Base-by-base conservation (phyloP, 2,888 invertebrate species). In the Laothoe populi region DNA sequence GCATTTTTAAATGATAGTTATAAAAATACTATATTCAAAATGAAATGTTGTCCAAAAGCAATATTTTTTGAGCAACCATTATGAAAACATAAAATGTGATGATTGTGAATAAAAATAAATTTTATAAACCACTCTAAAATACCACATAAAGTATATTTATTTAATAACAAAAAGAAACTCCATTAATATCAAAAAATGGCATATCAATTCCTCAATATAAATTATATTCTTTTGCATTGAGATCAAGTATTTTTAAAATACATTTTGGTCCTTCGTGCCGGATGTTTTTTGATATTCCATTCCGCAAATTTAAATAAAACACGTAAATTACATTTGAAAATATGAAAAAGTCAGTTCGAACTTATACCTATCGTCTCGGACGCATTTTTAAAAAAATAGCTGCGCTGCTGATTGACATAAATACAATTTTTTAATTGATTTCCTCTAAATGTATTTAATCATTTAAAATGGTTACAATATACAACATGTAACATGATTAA, bases 311-410 rank as follows among this genome's bases (percentile, higher is more conserved):
- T 46, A 57, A 64, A 31, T 65, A 19, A 53, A 44, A 53, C 10
- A 31, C 31, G 16, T 53, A 53, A 16, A 19, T 53, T 53, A 35
- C 11, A 53, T 53, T 35, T 53, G 53, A 53, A 35, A 31, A 31
- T 19, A 31, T 59, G 45, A 44, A 59, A 62, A 40, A 58, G 57
- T 58, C 48, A 40, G 46, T 58, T 58, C 49, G 38, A 46, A 48
- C 62, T 58, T 62, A 58, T 19, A 70, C 58, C 70, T 80, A 83
- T 72, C 89, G 87, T 88, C 88, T 88, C 84, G 71, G 88, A 88
- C 88, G 87, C 77, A 70, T 77, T 82, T 60, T 49, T 53, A 35
- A 53, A 53, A 53, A 84, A 81, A 63, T 46, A 63, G 45, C 80
- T 82, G 19, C 16, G 31, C 35, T 75, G 75, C 70, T 79, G 80